These are phyloP conservation scores for Cydia splendana DNA, from an alignment of 1,140 invertebrate genomes.

Conservation along the genomic window DNA sequence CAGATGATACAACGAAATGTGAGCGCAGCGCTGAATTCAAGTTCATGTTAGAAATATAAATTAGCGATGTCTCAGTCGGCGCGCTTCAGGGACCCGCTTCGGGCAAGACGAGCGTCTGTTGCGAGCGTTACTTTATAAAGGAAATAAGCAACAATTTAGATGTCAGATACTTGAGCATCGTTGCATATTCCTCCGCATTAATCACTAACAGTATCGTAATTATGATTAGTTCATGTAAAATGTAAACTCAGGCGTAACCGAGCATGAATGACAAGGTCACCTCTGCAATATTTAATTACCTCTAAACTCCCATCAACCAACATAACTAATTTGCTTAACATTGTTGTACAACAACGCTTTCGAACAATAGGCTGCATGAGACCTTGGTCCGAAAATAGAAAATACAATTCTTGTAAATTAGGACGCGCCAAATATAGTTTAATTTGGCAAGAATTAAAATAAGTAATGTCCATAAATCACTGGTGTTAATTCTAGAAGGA, in stretches of 20 bases:
- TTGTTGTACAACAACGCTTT: constrained; percentile 22
- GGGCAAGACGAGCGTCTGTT: constrained; percentile 7
- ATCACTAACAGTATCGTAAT: neutral
- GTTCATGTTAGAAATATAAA: constrained; percentile 10
- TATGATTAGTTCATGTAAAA: neutral
- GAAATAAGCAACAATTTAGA: constrained; percentile 12
- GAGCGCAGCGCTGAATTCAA: neutral
- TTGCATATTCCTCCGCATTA: neutral
- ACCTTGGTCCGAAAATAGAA: constrained; percentile 4
- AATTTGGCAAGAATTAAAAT: constrained; percentile 12
- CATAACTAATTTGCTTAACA: constrained; percentile 25
- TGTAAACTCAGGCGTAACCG: neutral
- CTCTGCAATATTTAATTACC: constrained; percentile 28
- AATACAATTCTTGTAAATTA: constrained; percentile 7
- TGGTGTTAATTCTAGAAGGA: neutral
- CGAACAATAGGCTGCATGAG: constrained; percentile 1
- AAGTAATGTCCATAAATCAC: neutral
- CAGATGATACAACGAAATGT: neutral
- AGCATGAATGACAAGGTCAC: constrained; percentile 1
- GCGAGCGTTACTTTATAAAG: neutral
- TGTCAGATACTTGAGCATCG: neutral
- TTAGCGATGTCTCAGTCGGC: neutral
- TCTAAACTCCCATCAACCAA: constrained; percentile 23
- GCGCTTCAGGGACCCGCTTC: neutral
- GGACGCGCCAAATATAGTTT: constrained; percentile 17